phyloP scores from a whole-genome alignment of 2,113 vertebrate species.

The Shinisaurus crocodilurus region DNA sequence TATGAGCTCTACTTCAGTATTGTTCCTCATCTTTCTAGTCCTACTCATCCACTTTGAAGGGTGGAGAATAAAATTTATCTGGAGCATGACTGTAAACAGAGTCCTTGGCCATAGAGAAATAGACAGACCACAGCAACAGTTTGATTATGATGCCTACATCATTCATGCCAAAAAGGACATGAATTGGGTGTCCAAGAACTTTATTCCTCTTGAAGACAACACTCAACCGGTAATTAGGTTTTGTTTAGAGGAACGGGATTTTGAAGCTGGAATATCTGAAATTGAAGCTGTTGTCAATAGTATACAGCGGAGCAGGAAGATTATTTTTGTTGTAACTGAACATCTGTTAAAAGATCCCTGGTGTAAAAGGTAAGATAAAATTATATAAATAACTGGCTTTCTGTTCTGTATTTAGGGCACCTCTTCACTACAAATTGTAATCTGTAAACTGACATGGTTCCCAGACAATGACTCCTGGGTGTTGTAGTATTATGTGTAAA shows the following conservation, averaged over 20 bases:
- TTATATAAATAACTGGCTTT: neutral
- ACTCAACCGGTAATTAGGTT: conserved; percentile 76
- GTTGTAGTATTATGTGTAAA: neutral
- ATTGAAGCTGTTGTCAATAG: conserved; percentile 86
- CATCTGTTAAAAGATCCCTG: conserved; percentile 87
- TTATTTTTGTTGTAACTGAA: conserved; percentile 90
- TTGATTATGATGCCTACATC: conserved; percentile 87
- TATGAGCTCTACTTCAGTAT: conserved; percentile 73
- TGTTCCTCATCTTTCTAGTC: conserved; percentile 70
- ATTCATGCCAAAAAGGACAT: conserved; percentile 84
- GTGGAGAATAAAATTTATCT: conserved; percentile 93
- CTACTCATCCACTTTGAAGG: conserved; percentile 87
- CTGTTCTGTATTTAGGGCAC: neutral
- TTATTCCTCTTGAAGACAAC: conserved; percentile 82
- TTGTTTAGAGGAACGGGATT: conserved; percentile 90
- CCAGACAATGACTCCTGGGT: neutral
- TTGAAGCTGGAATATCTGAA: conserved; percentile 80
- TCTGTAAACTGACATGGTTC: neutral
- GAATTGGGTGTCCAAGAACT: conserved; percentile 85
- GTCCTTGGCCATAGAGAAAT: conserved; percentile 87
- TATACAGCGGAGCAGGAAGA: conserved; percentile 88
- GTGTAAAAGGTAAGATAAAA: conserved; percentile 85
- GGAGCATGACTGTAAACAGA: conserved; percentile 86
- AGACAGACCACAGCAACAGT: conserved; percentile 74
- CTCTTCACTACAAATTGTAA: neutral